Percentiles rank a stretch among this genome's conserved stretches.
phyloP scores from a whole-genome alignment of 2,113 vertebrate species.

The Spea multiplicata region DNA sequence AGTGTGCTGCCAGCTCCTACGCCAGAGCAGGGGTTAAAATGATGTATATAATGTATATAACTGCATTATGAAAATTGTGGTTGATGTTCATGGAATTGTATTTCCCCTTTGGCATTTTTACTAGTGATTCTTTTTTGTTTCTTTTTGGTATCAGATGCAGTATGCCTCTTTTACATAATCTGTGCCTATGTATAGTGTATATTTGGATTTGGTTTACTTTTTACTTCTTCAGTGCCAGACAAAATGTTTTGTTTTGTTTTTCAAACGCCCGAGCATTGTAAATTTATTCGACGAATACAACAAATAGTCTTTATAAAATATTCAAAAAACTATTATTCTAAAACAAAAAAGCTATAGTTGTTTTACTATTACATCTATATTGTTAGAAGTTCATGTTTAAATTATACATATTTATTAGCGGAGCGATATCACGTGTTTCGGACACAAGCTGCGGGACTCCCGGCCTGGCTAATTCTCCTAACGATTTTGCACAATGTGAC shows the following conservation, averaged over 20 bases:
- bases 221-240: slow-evolving; percentile 33
- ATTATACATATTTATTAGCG: slow-evolving; percentile 82
- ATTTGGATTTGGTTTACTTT: slow-evolving; percentile 61
- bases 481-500: slow-evolving; percentile 95
- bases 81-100: slow-evolving; percentile 71
- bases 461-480: slow-evolving; percentile 63
- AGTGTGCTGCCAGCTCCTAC: slow-evolving; percentile 10
- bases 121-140: slow-evolving; percentile 48
- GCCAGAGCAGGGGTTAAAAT: slow-evolving; percentile 48
- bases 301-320: slow-evolving; percentile 81
- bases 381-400: slow-evolving; percentile 79
- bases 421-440: slow-evolving; percentile 63
- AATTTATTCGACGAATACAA: slow-evolving; percentile 75
- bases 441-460: slow-evolving; percentile 60
- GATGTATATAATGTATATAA: slow-evolving; percentile 81
- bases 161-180: slow-evolving; percentile 62
- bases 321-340: slow-evolving; percentile 75
- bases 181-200: slow-evolving; percentile 74
- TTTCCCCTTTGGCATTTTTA: slow-evolving; percentile 67
- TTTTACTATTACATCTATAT: slow-evolving; percentile 79
- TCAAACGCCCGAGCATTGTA: slow-evolving; percentile 70
- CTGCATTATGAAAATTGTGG: slow-evolving; percentile 72
- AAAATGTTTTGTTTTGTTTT: slow-evolving; percentile 54
- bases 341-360: slow-evolving; percentile 74
- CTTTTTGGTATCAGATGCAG: slow-evolving; percentile 60